A percentile compares a stretch with the other conserved stretches of the same genome.
Conservation (phyloP, 2,113 vertebrate genomes). For the Brevimyrus niger region DNA sequence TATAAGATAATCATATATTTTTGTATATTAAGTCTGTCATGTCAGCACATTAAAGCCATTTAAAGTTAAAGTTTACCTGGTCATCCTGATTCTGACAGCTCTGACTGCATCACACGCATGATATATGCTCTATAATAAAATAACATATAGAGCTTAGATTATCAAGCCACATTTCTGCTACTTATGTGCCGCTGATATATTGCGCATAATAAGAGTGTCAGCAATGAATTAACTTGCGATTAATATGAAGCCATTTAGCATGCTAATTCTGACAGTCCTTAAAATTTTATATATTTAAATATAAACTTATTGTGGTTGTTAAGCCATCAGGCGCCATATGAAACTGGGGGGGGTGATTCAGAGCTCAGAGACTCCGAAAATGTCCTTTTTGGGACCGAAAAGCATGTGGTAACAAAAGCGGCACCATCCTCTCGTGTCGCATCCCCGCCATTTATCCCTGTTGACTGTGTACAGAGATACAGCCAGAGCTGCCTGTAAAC, state of each 20-base stretch:
- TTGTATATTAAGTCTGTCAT: background rate
- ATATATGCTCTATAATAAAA: background rate
- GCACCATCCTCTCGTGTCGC: background rate
- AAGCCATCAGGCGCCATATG: background rate
- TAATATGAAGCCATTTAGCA: background rate
- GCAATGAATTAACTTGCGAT: background rate
- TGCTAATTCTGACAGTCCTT: background rate
- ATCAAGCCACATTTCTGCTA: background rate
- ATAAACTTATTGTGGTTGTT: background rate
- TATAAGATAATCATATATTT: background rate
- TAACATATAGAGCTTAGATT: background rate
- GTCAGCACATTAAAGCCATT: background rate
- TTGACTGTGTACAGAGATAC: background rate
- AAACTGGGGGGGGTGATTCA: background rate
- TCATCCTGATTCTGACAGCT: background rate
- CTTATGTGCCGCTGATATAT: background rate
- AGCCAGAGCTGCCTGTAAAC: background rate
- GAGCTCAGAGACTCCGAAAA: background rate
- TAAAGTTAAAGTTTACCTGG: background rate
- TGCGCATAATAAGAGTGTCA: background rate
- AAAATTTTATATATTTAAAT: background rate
- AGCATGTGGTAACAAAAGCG: background rate
- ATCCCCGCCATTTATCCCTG: background rate
- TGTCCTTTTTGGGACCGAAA: background rate
- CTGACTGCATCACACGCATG: background rate